Base-by-base conservation (phyloP, 2,888 invertebrate species). In the Branchipolynoe longqiensis region DNA sequence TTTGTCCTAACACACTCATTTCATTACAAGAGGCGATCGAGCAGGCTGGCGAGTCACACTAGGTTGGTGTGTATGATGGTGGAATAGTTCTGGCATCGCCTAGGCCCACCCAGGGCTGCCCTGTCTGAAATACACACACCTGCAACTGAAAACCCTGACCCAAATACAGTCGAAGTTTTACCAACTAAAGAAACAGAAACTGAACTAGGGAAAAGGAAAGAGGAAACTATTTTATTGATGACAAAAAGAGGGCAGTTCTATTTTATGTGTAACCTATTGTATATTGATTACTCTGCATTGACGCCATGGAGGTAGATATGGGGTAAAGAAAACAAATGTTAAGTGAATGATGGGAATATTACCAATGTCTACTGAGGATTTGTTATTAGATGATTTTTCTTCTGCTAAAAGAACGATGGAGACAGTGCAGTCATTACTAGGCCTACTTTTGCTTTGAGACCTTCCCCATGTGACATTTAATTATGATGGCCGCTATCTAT, bases 241-340 rank as follows among this genome's bases (percentile, higher is more conserved):
- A 33, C 41, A 31, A 78, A 48, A 41, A 54, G 48, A 28, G 78
- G 48, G 22, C 28, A 54, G 48, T 28, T 78, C 48, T 78, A 78
- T 48, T 78, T 78, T 78, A 78, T 78, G 28, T 48, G 78, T 78
- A 78, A 41, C 41, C 22, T 56, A 56, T 31, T 73, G 6, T 33
- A 28, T 78, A 48, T 33, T 41, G 78, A 78, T 78, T 25, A 78
- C 78, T 78, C 41, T 78, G 78, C 78, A 78, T 78, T 78, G 33
- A n/a, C 14, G 18, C 48, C 8, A 78, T 54, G 78, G n/a, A n/a
- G n/a, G n/a, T n/a, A n/a, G n/a, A n/a, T n/a, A n/a, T n/a, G n/a
- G n/a, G n/a, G n/a, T n/a, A n/a, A n/a, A n/a, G n/a, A n/a, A n/a
- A n/a, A n/a, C n/a, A 78, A 48, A 78, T 38, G n/a, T 18, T 22